Evolutionary conservation across 2,797 vertebrate species (phyloP).

Genomic region (Semotilus atromaculatus): DNA sequence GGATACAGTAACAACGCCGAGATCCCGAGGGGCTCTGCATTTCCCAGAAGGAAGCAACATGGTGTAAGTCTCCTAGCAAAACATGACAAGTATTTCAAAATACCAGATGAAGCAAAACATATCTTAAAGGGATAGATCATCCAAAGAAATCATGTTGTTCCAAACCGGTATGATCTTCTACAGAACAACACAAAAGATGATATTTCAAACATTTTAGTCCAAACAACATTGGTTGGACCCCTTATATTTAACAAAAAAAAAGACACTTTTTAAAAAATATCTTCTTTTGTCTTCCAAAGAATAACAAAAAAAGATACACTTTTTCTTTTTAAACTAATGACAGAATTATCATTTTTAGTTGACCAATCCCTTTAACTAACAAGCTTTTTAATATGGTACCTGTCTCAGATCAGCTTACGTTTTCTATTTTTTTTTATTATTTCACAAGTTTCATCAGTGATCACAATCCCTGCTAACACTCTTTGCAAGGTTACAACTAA

Average conservation of each 20-base stretch:
- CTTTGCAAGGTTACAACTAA: neutral
- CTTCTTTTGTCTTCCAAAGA: neutral
- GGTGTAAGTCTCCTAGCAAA: constrained; percentile 26
- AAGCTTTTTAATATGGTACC: neutral
- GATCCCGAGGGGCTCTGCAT: constrained; percentile 37
- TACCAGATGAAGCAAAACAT: constrained; percentile 9
- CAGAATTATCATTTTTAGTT: neutral
- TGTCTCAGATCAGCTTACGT: neutral
- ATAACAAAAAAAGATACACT: neutral
- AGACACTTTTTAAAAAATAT: neutral
- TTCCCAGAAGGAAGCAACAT: constrained; percentile 38
- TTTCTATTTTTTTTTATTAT: neutral
- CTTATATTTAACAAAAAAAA: no score
- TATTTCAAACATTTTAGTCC: neutral
- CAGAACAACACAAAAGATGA: neutral
- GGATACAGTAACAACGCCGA: constrained; percentile 40
- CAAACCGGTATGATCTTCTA: neutral
- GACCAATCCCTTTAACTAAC: neutral
- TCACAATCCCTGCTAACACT: neutral
- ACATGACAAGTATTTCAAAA: constrained; percentile 6
- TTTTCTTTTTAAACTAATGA: neutral
- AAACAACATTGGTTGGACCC: neutral
- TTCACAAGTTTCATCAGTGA: neutral
- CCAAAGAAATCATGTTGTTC: neutral
- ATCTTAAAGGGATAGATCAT: neutral